Evolutionary conservation across 35 echinoderm and acorn worm genomes (phyloP).

Genomic region (Heliocidaris erythrogramma): DNA sequence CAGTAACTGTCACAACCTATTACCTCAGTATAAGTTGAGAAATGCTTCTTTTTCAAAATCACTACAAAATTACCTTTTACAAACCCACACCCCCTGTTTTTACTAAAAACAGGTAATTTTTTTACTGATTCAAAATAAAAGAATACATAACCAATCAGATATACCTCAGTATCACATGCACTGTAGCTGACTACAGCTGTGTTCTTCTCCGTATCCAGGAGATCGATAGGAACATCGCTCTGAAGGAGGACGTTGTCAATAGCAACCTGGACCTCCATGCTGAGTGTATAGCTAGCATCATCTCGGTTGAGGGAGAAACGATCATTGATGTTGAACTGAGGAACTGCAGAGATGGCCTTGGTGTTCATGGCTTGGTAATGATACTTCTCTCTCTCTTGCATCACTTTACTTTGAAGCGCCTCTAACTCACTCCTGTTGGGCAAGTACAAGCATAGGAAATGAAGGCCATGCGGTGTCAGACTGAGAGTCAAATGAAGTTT

Average conservation of each 20-base stretch:
- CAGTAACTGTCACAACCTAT: no score
- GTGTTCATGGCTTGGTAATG: slow-evolving; percentile 73
- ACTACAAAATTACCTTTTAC: no score
- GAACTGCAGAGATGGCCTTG: slow-evolving; percentile 95
- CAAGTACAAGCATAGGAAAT: not conserved
- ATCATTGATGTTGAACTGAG: slow-evolving; percentile 93
- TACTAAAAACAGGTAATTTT: no score
- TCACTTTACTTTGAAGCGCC: slow-evolving; percentile 71
- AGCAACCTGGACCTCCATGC: slow-evolving; percentile 93
- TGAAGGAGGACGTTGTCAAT: slow-evolving; percentile 96
- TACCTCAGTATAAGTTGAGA: no score
- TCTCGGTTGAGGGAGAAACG: slow-evolving; percentile 87
- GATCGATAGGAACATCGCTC: slow-evolving; percentile 97
- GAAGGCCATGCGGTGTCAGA: no score
- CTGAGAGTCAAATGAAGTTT: no score
- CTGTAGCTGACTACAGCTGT: slow-evolving; percentile 99
- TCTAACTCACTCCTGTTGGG: slow-evolving; percentile 80
- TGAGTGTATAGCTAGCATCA: slow-evolving; percentile 96
- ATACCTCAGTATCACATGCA: slow-evolving; percentile 93
- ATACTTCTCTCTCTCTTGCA: slow-evolving; percentile 87
- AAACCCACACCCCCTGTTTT: no score
- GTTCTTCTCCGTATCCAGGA: slow-evolving; percentile 95
- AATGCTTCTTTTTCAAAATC: no score
- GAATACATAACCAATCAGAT: not conserved
- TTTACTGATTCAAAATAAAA: no score